Evolutionary conservation across 2,888 invertebrate genomes (phyloP).

Genomic region (Linnaemya vulpina): DNA sequence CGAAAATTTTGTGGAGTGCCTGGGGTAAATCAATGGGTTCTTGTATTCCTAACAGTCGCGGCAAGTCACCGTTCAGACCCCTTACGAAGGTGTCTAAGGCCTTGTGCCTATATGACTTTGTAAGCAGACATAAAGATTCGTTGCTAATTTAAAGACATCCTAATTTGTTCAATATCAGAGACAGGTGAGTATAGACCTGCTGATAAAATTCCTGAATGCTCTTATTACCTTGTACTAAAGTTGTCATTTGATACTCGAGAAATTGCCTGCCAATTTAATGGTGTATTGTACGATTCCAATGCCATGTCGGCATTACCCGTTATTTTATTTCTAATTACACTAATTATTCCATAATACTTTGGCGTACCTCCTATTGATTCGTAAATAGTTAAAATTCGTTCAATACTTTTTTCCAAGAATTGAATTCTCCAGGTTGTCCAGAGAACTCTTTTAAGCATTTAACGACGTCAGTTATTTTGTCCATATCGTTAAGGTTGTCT

Average conservation of each 20-base stretch:
- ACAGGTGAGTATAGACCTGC: no score
- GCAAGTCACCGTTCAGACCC: no score
- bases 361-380: neutral
- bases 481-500: neutral
- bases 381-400: neutral
- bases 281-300: constrained; percentile 32
- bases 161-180: no score
- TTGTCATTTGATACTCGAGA: neutral
- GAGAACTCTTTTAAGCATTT: neutral
- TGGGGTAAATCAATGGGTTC: no score
- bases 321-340: neutral
- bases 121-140: neutral
- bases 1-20: constrained; percentile 35
- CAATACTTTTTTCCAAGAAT: neutral
- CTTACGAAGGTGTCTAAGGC: no score
- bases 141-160: constrained; percentile 4
- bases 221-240: neutral
- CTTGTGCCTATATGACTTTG: no score
- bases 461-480: neutral
- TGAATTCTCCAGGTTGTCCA: neutral
- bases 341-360: neutral
- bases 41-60: no score
- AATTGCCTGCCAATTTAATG: neutral
- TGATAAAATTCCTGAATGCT: neutral
- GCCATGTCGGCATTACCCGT: neutral